Base-by-base conservation (phyloP, 1,140 invertebrate species). In the Penaeus vannamei region DNA sequence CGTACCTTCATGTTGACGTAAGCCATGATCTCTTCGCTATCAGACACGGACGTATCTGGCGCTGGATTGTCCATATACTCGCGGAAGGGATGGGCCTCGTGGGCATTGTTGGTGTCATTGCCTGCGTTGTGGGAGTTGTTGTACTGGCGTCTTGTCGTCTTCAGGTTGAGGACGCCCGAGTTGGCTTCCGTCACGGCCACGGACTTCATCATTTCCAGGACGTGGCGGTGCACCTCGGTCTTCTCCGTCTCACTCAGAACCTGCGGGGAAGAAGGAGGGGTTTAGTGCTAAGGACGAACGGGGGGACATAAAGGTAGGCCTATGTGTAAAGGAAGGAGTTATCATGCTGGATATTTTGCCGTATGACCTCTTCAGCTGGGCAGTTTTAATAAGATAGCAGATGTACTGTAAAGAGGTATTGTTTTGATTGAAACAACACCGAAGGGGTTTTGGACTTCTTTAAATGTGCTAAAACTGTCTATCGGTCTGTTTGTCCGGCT, bases 41-140 rank as follows among this genome's bases (percentile, higher is more conserved):
- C 91, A 14, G 91, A 91, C 20, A 91, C 89, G 12, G 91, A 91
- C 61, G 89, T 85, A 81, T 91, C 91, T 0, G 89, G 84, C 19
- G 89, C 91, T 14, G 89, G 89, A 60, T 91, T 91, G 84, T 91
- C 91, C 91, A 91, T 91, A 84, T 90, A 91, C 86, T 91, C 91
- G 17, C 91, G 42, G 89, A 91, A 91, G 29, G 91, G 91, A 60
- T 91, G 91, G n/a, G 60, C 87, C 46, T 91, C 91, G 5, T 60
- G 79, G 7, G 84, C 72, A 14, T 72, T n/a, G 17, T 42, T 22
- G 12, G 82, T 22, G 46, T 62, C 61, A 23, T 23, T 60, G 23
- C 29, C 66, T 42, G 36, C 60, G 1, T 32, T 77, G 69, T 84
- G 64, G 62, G 17, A 60, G 60, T 77, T 84, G 69, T n/a, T 22